phyloP scores from a whole-genome alignment of 2,888 invertebrate species.

The Pasiphila rectangulata region DNA sequence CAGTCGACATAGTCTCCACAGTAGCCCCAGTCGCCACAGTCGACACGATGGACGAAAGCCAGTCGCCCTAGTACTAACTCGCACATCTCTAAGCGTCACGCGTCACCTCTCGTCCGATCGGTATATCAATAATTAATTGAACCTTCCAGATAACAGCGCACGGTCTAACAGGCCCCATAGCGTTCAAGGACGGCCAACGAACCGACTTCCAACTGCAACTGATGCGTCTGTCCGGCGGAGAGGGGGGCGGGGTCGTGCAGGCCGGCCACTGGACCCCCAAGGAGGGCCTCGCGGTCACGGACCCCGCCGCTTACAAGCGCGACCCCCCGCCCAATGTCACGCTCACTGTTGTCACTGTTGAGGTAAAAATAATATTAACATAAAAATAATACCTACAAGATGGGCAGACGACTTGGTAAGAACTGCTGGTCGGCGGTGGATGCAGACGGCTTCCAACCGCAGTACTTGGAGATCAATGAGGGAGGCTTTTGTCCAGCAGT shows the following conservation, averaged over 20 bases:
- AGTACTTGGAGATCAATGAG: too few relatives aligned
- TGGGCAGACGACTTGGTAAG: too few relatives aligned
- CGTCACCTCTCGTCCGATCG: too few relatives aligned
- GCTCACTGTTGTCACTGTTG: slow-evolving; percentile 92
- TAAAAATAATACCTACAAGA: neutral
- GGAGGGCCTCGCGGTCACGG: slow-evolving; percentile 89
- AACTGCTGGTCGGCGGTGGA: too few relatives aligned
- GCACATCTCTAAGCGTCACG: too few relatives aligned
- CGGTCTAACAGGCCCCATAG: slow-evolving; percentile 93
- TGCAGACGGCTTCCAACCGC: too few relatives aligned
- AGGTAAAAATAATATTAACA: slow-evolving; percentile 78
- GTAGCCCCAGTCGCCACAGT: too few relatives aligned
- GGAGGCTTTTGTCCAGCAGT: too few relatives aligned
- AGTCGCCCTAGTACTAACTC: too few relatives aligned
- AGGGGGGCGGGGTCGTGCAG: slow-evolving; percentile 82
- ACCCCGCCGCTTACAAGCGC: slow-evolving; percentile 91
- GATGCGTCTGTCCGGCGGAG: slow-evolving; percentile 88
- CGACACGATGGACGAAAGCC: too few relatives aligned
- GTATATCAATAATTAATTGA: too few relatives aligned
- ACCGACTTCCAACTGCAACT: slow-evolving; percentile 92
- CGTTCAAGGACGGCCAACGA: slow-evolving; percentile 91
- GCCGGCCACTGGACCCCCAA: slow-evolving; percentile 91
- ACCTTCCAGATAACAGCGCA: slow-evolving; percentile 85
- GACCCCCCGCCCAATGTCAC: slow-evolving; percentile 92
- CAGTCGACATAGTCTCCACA: too few relatives aligned